Evolutionary conservation across 2,113 vertebrate species (phyloP).

Genomic region (Excalfactoria chinensis): DNA sequence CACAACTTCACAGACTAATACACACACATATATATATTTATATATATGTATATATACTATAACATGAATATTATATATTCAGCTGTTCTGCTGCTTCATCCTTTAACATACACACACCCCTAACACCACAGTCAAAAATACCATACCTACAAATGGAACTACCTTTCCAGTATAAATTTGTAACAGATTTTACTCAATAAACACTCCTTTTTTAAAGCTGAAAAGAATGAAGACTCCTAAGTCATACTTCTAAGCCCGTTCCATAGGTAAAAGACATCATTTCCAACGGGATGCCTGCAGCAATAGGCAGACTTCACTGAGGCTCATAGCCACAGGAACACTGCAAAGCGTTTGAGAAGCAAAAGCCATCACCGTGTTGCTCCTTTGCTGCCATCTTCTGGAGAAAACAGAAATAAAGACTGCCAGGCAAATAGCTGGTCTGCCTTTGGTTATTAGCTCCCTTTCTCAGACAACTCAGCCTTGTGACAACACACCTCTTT

Average conservation of each 20-base stretch:
- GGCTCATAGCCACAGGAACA: not conserved
- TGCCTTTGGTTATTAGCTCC: no score
- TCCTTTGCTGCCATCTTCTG: conserved; percentile 54
- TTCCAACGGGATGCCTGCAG: not conserved
- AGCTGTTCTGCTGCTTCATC: not conserved
- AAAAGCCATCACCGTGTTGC: not conserved
- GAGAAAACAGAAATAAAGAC: not conserved
- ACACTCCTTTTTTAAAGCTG: not conserved
- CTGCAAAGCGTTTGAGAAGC: not conserved
- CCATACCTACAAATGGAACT: not conserved
- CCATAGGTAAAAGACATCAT: not conserved
- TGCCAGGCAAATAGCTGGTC: not conserved
- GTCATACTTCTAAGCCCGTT: not conserved
- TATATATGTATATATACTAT: not conserved
- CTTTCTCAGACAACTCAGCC: not conserved
- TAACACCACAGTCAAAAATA: not conserved
- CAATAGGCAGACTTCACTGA: not conserved
- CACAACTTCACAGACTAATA: not conserved
- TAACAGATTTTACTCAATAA: not conserved
- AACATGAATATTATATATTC: no score
- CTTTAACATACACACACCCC: not conserved
- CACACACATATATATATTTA: not conserved
- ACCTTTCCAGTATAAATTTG: not conserved
- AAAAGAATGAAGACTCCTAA: not conserved
- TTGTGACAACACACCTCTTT: not conserved